Evolutionary conservation across 2,888 invertebrate genomes (phyloP).

Genomic region (Pseudococcus longispinus): DNA sequence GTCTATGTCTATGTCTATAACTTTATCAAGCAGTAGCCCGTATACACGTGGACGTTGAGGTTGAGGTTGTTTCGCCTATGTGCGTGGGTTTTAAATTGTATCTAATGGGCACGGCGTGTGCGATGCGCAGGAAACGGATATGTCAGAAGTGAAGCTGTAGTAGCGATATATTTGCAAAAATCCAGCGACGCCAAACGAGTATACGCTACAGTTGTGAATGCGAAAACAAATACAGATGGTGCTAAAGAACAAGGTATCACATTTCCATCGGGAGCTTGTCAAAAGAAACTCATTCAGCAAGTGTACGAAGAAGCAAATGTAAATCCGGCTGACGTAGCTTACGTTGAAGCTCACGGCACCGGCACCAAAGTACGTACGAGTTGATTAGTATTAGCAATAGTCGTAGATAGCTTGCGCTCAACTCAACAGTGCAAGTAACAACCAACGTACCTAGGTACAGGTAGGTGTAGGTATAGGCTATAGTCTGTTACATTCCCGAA

Average conservation of each 20-base stretch:
- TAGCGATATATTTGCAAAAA: slow-evolving; percentile 82
- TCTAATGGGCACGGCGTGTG: background rate
- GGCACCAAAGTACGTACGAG: slow-evolving; percentile 88
- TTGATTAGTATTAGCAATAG: no score
- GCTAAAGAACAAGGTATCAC: slow-evolving; percentile 89
- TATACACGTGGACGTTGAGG: no score
- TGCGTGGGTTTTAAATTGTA: background rate
- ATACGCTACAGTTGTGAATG: slow-evolving; percentile 86
- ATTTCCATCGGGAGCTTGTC: slow-evolving; percentile 81
- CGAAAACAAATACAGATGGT: slow-evolving; percentile 92
- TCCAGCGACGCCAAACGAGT: slow-evolving; percentile 77
- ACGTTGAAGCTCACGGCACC: slow-evolving; percentile 98
- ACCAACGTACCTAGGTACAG: no score
- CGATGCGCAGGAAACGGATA: slow-evolving; percentile 78
- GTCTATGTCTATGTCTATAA: no score
- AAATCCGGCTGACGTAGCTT: slow-evolving; percentile 81
- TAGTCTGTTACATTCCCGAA: no score
- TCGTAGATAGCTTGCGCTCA: no score
- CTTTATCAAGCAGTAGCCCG: no score
- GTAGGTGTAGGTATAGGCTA: no score
- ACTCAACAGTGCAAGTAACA: no score
- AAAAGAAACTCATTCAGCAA: slow-evolving; percentile 81
- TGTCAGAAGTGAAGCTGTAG: slow-evolving; percentile 88
- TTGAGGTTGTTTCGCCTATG: no score
- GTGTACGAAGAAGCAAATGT: slow-evolving; percentile 85